These are phyloP conservation scores for Acrobasis suavella DNA, from an alignment of 2,888 invertebrate species.

Conservation along the genomic window DNA sequence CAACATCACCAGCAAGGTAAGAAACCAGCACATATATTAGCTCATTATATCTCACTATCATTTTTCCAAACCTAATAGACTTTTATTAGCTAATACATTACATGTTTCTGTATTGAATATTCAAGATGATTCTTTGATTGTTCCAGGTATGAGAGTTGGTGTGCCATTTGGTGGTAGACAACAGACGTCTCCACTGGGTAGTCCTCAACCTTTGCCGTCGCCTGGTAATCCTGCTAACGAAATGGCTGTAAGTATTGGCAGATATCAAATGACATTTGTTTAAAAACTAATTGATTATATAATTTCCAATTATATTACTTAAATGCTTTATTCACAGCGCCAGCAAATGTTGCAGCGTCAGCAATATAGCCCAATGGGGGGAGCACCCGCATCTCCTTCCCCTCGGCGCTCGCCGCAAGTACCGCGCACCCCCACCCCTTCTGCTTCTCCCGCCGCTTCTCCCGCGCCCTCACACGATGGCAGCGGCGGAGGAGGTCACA, in stretches of 20 bases:
- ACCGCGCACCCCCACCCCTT: constrained; percentile 71
- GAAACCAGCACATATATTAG: too few relatives aligned
- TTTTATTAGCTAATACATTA: too few relatives aligned
- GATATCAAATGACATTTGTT: not conserved
- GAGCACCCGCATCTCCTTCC: constrained; percentile 82
- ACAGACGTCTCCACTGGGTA: constrained; percentile 76
- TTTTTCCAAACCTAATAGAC: too few relatives aligned
- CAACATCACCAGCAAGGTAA: constrained; percentile 75
- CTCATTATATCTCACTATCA: too few relatives aligned
- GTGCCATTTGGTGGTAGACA: constrained; percentile 69
- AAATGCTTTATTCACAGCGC: constrained; percentile 47
- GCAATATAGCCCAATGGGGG: constrained; percentile 78
- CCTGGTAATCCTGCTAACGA: constrained; percentile 72
- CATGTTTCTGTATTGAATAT: too few relatives aligned
- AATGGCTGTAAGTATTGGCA: constrained; percentile 61
- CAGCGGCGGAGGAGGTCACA: constrained; percentile 66
- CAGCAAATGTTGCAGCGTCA: constrained; percentile 77
- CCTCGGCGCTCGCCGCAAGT: constrained; percentile 82
- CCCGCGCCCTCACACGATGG: constrained; percentile 60
- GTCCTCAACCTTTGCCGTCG: constrained; percentile 77
- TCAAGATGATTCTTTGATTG: constrained; percentile 7
- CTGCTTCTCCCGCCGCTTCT: constrained; percentile 69
- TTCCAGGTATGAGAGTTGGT: constrained; percentile 72
- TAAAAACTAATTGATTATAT: not conserved
- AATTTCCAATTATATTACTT: not conserved